Evolutionary conservation across 37 sponge, comb jelly and placozoan species (phyloP).

Genomic region (Amphimedon queenslandica): DNA sequence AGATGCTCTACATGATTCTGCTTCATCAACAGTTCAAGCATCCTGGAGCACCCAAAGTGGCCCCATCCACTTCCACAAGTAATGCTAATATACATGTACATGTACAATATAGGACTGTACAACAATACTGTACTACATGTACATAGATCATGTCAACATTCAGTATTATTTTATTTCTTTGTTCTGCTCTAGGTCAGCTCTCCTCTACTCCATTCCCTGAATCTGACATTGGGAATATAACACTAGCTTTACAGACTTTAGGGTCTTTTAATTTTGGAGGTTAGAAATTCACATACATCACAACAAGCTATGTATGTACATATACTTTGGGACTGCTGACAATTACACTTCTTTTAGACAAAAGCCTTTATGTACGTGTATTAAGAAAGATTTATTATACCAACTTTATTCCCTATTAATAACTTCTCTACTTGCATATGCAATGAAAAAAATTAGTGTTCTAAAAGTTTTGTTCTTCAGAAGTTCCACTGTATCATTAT

Average conservation of each 20-base stretch:
- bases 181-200: not conserved
- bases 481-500: too few species aligned
- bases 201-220: constrained; percentile 23
- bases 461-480: too few species aligned
- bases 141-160: not conserved
- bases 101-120: not conserved
- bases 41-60: constrained; percentile 64
- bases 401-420: too few species aligned
- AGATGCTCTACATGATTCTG: constrained; percentile 72
- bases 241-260: constrained; percentile 77
- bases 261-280: constrained; percentile 80
- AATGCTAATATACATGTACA: not conserved
- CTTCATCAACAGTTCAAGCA: constrained; percentile 60
- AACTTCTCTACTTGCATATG: not conserved
- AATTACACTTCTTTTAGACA: too few species aligned
- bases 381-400: too few species aligned
- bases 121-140: not conserved
- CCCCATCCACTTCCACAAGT: constrained; percentile 2
- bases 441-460: not conserved
- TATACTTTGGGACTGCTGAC: too few species aligned
- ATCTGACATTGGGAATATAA: constrained; percentile 48
- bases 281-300: too few species aligned
- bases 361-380: too few species aligned
- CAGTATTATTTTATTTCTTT: not conserved
- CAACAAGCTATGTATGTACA: too few species aligned